A percentile compares a stretch with the other conserved stretches of the same genome.
Conservation (phyloP, 2,797 vertebrate species). For the Danio tinwini region DNA sequence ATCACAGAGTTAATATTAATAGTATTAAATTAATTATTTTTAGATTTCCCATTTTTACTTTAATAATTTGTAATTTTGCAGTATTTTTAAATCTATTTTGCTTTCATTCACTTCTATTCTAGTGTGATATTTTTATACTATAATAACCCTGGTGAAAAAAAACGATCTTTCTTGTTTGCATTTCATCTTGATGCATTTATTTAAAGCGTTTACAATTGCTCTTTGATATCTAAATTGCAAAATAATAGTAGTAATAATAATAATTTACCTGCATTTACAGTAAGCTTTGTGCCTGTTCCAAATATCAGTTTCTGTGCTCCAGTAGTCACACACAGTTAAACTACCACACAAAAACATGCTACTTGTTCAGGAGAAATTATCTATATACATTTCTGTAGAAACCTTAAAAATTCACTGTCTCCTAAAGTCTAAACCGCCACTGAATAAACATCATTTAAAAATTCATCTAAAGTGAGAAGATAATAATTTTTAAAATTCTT, state of each 20-base stretch:
- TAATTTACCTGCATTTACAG: slow-evolving; percentile 50
- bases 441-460: no score
- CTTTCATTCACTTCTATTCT: no score
- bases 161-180: background rate
- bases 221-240: background rate
- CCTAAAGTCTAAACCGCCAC: background rate
- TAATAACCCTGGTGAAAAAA: no score
- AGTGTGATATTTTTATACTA: no score
- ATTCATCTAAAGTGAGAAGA: background rate
- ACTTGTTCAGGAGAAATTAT: background rate
- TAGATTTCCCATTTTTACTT: no score
- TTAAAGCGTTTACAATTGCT: no score
- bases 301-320: slow-evolving; percentile 55
- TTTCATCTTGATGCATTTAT: background rate
- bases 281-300: slow-evolving; percentile 52
- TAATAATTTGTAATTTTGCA: no score
- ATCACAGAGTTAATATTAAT: no score
- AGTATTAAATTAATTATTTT: no score
- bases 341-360: slow-evolving; percentile 10
- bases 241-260: no score
- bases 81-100: no score
- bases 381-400: background rate
- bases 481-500: slow-evolving; percentile 11
- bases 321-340: slow-evolving; percentile 49
- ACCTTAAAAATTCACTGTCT: background rate